Evolutionary conservation across 2,113 vertebrate species (phyloP).

Genomic region (Rhinoderma darwinii): DNA sequence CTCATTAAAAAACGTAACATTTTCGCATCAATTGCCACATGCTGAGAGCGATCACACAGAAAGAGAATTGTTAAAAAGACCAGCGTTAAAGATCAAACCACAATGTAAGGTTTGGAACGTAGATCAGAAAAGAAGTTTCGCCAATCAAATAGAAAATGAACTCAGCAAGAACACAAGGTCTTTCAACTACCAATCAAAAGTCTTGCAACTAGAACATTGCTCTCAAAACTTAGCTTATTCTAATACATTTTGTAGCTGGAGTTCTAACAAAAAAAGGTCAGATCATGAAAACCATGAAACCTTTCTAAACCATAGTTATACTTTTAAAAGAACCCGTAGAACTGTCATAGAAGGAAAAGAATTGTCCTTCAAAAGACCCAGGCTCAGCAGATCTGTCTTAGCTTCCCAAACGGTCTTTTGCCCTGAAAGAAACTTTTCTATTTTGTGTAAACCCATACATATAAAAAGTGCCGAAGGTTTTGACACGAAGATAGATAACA

Average conservation of each 20-base stretch:
- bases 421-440: conserved; percentile 58
- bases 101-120: conserved; percentile 50
- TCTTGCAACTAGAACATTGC: conserved; percentile 54
- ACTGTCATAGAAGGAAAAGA: conserved; percentile 68
- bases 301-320: conserved; percentile 62
- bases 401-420: conserved; percentile 62
- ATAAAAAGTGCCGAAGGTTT: conserved; percentile 65
- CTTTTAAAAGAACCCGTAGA: conserved; percentile 72
- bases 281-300: conserved; percentile 61
- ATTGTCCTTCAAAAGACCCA: conserved; percentile 67
- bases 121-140: background rate
- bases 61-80: conserved; percentile 21
- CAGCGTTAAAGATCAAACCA: conserved; percentile 59
- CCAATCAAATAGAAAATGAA: conserved; percentile 34
- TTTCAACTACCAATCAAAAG: conserved; percentile 61
- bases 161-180: conserved; percentile 59
- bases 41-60: conserved; percentile 44
- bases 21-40: conserved; percentile 49
- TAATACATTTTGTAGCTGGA: conserved; percentile 65
- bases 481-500: conserved; percentile 1
- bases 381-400: conserved; percentile 66
- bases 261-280: conserved; percentile 62
- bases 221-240: conserved; percentile 63
- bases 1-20: conserved; percentile 55
- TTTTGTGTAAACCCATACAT: conserved; percentile 63